These are phyloP conservation scores for Apocheima hispidaria DNA, from an alignment of 2,888 invertebrate species.

Conservation along the genomic window DNA sequence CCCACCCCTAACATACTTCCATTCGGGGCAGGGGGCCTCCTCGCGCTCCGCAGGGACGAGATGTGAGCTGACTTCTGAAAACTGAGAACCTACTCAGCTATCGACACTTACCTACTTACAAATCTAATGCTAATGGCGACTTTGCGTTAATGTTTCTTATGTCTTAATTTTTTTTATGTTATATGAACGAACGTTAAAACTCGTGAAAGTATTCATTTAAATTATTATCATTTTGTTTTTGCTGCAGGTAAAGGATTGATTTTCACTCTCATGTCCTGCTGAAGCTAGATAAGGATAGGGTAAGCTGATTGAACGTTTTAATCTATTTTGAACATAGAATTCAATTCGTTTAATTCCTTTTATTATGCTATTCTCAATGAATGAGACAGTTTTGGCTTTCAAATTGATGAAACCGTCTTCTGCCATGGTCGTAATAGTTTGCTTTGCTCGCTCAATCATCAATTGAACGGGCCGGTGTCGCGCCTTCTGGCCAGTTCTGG, in stretches of 20 bases:
- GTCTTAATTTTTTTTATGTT: slow-evolving; percentile 40
- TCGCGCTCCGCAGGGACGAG: slow-evolving; percentile 57
- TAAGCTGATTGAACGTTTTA: not conserved
- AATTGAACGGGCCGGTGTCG: slow-evolving; percentile 36
- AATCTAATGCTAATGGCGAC: slow-evolving; percentile 43
- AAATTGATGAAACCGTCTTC: slow-evolving; percentile 59
- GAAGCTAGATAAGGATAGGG: not conserved
- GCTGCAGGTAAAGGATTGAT: slow-evolving; percentile 54
- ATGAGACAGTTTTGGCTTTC: slow-evolving; percentile 57
- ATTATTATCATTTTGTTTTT: too few relatives aligned
- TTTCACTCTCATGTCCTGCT: not conserved
- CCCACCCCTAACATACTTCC: slow-evolving; percentile 45
- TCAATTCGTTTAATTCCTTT: not conserved
- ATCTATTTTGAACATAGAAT: not conserved
- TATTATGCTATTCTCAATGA: slow-evolving; percentile 11
- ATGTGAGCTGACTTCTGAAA: slow-evolving; percentile 78
- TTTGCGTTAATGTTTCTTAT: slow-evolving; percentile 29
- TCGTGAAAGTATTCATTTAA: too few relatives aligned
- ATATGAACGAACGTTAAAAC: too few relatives aligned
- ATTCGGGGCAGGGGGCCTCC: slow-evolving; percentile 39
- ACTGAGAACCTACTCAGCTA: slow-evolving; percentile 68
- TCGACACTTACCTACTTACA: slow-evolving; percentile 36
- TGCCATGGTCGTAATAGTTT: slow-evolving; percentile 40
- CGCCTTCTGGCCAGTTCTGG: not conserved
- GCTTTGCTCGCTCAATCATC: slow-evolving; percentile 42